Conservation (phyloP, 2,113 vertebrate species). For the Strigops habroptila region DNA sequence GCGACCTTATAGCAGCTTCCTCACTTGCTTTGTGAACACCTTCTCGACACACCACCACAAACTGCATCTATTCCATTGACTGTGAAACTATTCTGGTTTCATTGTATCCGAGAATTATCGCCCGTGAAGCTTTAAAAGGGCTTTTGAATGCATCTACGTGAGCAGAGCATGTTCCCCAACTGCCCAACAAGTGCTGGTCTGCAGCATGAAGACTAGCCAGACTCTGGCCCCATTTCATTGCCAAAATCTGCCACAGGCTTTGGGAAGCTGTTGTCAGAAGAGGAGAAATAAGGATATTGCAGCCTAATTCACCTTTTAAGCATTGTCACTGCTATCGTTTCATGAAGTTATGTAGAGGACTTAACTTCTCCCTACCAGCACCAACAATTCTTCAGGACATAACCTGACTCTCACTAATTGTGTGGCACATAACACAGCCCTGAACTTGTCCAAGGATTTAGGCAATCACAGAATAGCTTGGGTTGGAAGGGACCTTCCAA, state of each 20-base stretch:
- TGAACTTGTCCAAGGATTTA: neutral
- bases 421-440: neutral
- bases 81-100: neutral
- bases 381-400: neutral
- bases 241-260: neutral
- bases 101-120: neutral
- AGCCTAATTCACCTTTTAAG: neutral
- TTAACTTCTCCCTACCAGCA: conserved; percentile 12
- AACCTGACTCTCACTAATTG: neutral
- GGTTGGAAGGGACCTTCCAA: neutral
- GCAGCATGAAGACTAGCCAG: no score
- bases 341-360: neutral
- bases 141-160: neutral
- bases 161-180: neutral
- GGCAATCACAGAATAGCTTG: neutral
- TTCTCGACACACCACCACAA: neutral
- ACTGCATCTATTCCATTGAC: neutral
- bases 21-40: neutral
- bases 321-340: neutral
- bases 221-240: neutral
- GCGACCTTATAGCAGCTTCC: neutral
- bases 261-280: neutral
- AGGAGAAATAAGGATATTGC: neutral
- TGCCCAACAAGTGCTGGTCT: rapidly evolving
- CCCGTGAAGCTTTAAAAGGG: neutral